Conservation (phyloP, 2,888 invertebrate genomes). For the Allolobophora icterica region DNA sequence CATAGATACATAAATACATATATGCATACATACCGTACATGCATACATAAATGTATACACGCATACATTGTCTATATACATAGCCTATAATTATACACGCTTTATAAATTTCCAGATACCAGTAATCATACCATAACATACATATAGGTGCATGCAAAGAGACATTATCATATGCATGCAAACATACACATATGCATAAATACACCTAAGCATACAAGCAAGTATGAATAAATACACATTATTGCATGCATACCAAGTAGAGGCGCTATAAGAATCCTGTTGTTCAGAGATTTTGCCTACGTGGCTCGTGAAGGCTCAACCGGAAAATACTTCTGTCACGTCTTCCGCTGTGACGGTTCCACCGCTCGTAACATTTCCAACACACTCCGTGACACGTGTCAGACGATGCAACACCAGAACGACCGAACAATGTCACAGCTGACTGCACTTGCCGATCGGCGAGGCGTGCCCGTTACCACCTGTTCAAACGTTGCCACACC, state of each 20-base stretch:
- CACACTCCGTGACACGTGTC: constrained; percentile 91
- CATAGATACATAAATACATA: too few species aligned
- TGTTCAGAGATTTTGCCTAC: constrained; percentile 44
- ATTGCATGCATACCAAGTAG: too few species aligned
- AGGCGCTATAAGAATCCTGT: neutral
- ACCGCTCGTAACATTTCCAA: constrained; percentile 89
- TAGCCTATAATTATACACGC: too few species aligned
- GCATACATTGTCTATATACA: too few species aligned
- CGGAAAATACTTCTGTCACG: constrained; percentile 68
- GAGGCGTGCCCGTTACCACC: neutral
- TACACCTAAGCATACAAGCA: neutral
- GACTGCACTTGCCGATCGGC: neutral
- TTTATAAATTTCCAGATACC: too few species aligned
- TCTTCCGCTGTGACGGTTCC: constrained; percentile 79
- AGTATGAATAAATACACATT: neutral
- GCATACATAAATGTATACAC: too few species aligned
- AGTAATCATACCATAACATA: too few species aligned
- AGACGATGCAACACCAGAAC: constrained; percentile 62
- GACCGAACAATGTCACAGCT: neutral
- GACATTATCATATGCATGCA: neutral
- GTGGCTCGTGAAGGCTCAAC: constrained; percentile 82
- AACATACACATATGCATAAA: neutral
- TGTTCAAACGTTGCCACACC: neutral
- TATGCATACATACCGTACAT: too few species aligned
- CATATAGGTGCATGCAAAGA: neutral